Evolutionary conservation across 2,888 invertebrate genomes (phyloP), one percentile per base, ranked within the genome.

Genomic region (Ormia ochracea): DNA sequence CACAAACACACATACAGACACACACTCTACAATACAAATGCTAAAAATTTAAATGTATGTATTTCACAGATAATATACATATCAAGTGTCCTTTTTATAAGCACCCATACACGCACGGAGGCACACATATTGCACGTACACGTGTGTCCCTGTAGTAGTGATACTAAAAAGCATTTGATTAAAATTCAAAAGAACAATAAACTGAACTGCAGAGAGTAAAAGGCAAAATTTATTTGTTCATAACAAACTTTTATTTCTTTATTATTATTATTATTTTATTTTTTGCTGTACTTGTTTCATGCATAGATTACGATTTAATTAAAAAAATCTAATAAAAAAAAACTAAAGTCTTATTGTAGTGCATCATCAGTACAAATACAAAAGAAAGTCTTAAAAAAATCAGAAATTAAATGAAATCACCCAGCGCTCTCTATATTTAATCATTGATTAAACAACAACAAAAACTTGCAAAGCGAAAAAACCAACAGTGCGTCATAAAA

Each of bases 91-190:
- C 12, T 45, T 45, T 21, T 45, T 23, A 12, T 5, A 12, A 7
- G 1, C 21, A 45, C 50, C n/a, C 48, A 10, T 6, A 26, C n/a
- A 23, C 6, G 7, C 14, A 48, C 23, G 23, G 23, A 48, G 0
- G 0, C 23, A 48, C 23, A 48, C 45, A 48, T 12, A 4, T n/a
- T 21, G 10, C 21, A 21, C 3, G 9, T 9, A 17, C 28, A 58
- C 58, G 21, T 65, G 65, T 59, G 56, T 50, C 52, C 54, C 36
- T 33, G 66, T 58, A 63, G 41, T 58, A 45, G 38, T 58, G 50
- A 66, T 59, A 59, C 73, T 73, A 76, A 80, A 80, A 68, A 80
- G 76, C 80, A 80, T 80, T 80, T 80, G 80, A 80, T 80, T 80
- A 80, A 76, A 76, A 80, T 73, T 80, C 43, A 68, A 66, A 70